Evolutionary conservation across 2,113 vertebrate genomes (phyloP).

Genomic region (Capreolus pygargus): DNA sequence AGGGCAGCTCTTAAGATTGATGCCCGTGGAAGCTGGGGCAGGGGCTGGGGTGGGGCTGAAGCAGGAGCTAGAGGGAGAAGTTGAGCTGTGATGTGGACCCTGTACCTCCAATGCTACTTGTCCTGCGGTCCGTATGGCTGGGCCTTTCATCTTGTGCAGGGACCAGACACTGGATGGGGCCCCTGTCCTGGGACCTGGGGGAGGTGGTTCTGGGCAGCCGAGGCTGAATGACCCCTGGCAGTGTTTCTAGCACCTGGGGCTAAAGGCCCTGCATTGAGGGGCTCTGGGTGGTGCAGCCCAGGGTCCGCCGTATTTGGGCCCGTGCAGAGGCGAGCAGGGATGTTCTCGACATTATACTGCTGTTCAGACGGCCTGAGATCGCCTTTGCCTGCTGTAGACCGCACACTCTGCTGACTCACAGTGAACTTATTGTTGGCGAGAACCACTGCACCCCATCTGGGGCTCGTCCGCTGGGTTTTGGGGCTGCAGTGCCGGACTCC

Average conservation of each 20-base stretch:
- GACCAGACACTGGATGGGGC: not conserved
- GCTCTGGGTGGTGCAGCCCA: not conserved
- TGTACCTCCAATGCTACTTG: not conserved
- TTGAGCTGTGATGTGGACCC: not conserved
- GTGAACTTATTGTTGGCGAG: constrained; percentile 22
- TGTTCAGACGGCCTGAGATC: not conserved
- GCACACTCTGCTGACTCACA: not conserved
- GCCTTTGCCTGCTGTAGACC: not conserved
- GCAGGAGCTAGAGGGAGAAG: not conserved
- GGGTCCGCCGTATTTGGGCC: not conserved
- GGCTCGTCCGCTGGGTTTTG: not conserved
- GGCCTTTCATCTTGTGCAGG: fast-evolving
- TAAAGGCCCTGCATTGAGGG: not conserved
- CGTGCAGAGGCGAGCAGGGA: not conserved
- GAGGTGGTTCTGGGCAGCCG: not conserved
- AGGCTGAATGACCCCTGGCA: not conserved
- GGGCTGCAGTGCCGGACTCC: not conserved
- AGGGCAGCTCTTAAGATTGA: not conserved
- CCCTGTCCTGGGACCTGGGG: fast-evolving
- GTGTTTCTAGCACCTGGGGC: not conserved
- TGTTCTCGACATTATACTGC: not conserved
- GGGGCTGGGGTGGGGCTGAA: not conserved
- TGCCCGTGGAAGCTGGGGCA: not conserved
- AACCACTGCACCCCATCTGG: not conserved
- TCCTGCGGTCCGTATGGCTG: fast-evolving